Percentiles rank a stretch among this genome's conserved stretches.
phyloP scores from a whole-genome alignment of 2,888 invertebrate species.

The Quadroppia sp. region DNA sequence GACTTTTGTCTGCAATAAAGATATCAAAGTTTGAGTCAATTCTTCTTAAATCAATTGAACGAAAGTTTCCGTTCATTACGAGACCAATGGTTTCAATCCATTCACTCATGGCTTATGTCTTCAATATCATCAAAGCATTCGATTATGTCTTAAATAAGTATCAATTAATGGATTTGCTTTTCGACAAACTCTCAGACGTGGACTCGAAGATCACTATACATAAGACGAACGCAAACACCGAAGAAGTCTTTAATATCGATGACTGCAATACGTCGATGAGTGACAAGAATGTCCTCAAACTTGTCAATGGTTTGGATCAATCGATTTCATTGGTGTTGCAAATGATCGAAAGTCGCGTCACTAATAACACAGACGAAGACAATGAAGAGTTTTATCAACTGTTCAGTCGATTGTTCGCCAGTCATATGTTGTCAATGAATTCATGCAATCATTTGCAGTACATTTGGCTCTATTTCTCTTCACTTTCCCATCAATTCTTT shows the following conservation, averaged over 20 bases:
- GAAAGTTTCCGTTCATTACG: conserved; percentile 5
- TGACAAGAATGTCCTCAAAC: background rate
- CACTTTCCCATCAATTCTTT: background rate
- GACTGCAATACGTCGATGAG: background rate
- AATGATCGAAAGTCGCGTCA: background rate
- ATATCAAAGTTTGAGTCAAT: conserved; percentile 2
- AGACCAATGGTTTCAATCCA: background rate
- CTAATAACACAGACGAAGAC: background rate
- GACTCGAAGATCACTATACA: background rate
- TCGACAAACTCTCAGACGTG: conserved; percentile 3
- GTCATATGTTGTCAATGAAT: background rate
- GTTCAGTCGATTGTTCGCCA: background rate
- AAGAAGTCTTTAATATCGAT: conserved; percentile 18
- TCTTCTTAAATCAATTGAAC: conserved; percentile 3
- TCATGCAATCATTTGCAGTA: conserved; percentile 5
- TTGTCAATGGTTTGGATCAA: background rate
- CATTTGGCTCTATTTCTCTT: conserved; percentile 18
- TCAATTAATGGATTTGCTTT: background rate
- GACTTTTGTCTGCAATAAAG: conserved; percentile 16
- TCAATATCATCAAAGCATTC: conserved; percentile 2
- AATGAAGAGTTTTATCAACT: background rate
- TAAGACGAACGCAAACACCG: background rate
- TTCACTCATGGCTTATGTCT: background rate
- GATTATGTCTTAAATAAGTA: conserved; percentile 11
- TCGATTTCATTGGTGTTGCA: background rate